These are phyloP conservation scores for Drosophila prostipennis DNA, from an alignment of 2,888 invertebrate genomes.

Conservation along the genomic window DNA sequence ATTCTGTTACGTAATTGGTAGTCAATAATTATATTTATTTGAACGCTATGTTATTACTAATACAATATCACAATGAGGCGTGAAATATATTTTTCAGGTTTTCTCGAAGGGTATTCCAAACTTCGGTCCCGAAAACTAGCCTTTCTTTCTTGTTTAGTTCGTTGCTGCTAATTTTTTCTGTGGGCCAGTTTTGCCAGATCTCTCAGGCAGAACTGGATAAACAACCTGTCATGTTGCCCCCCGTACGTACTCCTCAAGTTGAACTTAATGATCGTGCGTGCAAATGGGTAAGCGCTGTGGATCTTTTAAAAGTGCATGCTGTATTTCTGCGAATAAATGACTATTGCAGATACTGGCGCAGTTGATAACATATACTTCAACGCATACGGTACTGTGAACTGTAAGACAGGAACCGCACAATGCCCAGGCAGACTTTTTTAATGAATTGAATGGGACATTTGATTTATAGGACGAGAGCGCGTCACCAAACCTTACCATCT, in stretches of 20 bases:
- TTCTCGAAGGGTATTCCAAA: background rate
- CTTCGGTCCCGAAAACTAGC: slow-evolving; percentile 6
- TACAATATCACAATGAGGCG: no score
- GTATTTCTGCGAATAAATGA: slow-evolving; percentile 5
- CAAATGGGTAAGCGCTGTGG: slow-evolving; percentile 11
- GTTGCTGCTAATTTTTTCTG: slow-evolving; percentile 24
- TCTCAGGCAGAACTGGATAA: slow-evolving; percentile 65
- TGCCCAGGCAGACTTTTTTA: background rate
- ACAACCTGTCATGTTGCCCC: slow-evolving; percentile 61
- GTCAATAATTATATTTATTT: no score
- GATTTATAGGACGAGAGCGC: background rate
- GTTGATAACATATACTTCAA: slow-evolving; percentile 1
- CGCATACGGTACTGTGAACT: background rate
- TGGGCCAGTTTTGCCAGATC: slow-evolving; percentile 61
- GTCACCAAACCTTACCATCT: background rate
- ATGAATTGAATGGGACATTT: background rate
- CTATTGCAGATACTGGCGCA: background rate
- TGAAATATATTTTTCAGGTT: background rate
- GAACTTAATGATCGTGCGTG: slow-evolving; percentile 60
- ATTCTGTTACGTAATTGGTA: no score
- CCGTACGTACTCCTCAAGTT: slow-evolving; percentile 31
- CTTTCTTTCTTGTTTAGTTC: slow-evolving; percentile 29
- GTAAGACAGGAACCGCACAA: background rate
- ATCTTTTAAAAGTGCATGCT: slow-evolving; percentile 4
- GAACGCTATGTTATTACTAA: no score